A percentile compares a stretch with the other conserved stretches of the same genome.
phyloP scores from a whole-genome alignment of 2,113 vertebrate species.

The Seriola rivoliana region DNA sequence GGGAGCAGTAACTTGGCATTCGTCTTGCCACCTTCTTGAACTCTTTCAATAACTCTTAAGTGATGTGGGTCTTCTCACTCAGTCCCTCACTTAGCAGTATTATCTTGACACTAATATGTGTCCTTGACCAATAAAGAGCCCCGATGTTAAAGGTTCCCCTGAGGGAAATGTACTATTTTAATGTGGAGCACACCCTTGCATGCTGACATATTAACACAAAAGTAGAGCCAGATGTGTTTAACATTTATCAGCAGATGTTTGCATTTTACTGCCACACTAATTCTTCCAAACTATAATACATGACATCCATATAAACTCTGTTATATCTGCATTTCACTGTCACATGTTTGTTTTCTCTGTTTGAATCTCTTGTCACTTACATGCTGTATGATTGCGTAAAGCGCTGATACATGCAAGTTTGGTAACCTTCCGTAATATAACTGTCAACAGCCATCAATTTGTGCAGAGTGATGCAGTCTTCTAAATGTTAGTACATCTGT shows the following conservation, averaged over 20 bases:
- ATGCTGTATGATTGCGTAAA: not conserved
- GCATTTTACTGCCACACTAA: not conserved
- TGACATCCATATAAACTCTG: not conserved
- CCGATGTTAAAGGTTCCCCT: not conserved
- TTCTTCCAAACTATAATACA: not conserved
- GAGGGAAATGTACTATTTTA: not conserved
- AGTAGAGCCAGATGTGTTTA: not conserved
- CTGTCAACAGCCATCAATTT: slow-evolving; percentile 1
- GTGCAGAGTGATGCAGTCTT: not conserved
- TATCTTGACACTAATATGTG: not conserved
- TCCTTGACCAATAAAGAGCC: not conserved
- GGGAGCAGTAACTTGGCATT: not conserved
- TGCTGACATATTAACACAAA: not conserved
- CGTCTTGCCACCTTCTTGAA: slow-evolving; percentile 3
- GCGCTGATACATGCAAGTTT: slow-evolving; percentile 2
- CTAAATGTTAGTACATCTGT: not conserved
- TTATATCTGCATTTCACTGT: not conserved
- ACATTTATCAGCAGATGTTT: not conserved
- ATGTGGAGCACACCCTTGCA: not conserved
- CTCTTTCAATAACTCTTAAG: not conserved
- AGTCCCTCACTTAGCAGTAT: not conserved
- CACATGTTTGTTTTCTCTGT: not conserved
- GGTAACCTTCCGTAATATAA: not conserved
- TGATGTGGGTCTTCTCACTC: not conserved
- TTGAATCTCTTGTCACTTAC: not conserved